A percentile compares a stretch with the other conserved stretches of the same genome.
These are phyloP conservation scores for Leucania comma DNA, from an alignment of 2,888 invertebrate species.

Conservation along the genomic window DNA sequence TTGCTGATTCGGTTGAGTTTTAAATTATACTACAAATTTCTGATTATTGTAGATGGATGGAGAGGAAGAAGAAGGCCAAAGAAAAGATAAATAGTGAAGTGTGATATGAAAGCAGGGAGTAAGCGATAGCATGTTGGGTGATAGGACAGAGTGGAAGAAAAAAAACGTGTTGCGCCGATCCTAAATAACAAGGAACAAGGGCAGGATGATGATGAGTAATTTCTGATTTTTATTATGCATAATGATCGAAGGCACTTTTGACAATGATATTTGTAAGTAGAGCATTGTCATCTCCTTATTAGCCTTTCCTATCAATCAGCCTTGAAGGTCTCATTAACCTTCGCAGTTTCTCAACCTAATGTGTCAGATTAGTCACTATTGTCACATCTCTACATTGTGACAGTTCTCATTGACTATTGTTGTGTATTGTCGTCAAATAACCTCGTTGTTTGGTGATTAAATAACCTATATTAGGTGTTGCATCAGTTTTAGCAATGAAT, in stretches of 20 bases:
- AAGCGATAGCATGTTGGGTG: too few relatives aligned
- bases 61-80: too few relatives aligned
- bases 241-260: background rate
- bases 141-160: too few relatives aligned
- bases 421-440: constrained; percentile 45
- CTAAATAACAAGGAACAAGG: too few relatives aligned
- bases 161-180: too few relatives aligned
- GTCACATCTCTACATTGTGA: constrained; percentile 49
- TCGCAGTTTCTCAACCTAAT: constrained; percentile 32
- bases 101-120: too few relatives aligned
- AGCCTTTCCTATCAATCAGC: constrained; percentile 50
- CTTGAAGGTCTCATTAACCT: constrained; percentile 56
- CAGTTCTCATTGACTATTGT: constrained; percentile 58
- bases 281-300: constrained; percentile 31
- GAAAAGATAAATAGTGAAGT: too few relatives aligned
- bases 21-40: background rate
- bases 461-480: constrained; percentile 40
- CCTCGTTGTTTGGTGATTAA: constrained; percentile 50
- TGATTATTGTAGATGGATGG: too few relatives aligned
- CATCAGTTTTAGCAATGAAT: constrained; percentile 18
- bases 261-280: constrained; percentile 21
- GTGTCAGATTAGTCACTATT: constrained; percentile 47
- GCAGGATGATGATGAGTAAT: too few relatives aligned
- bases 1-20: background rate
- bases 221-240: background rate